Percentiles rank a stretch among this genome's conserved stretches.
Conservation (phyloP, 2,113 vertebrate genomes). For the Fulmarus glacialis region DNA sequence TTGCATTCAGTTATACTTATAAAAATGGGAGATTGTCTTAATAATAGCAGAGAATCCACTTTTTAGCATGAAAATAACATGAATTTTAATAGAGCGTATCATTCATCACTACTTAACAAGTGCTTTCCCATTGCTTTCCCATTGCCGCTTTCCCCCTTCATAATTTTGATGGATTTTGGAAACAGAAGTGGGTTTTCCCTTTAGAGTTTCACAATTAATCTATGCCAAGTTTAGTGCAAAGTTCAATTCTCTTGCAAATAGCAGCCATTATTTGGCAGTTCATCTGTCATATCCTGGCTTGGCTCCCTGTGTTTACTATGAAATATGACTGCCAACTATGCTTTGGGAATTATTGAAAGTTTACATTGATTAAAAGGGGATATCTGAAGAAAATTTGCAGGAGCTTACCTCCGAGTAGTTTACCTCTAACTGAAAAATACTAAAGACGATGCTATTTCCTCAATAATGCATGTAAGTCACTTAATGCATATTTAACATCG, state of each 20-base stretch:
- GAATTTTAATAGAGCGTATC: not conserved
- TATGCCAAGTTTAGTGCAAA: constrained; percentile 61
- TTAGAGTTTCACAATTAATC: constrained; percentile 44
- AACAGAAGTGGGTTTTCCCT: constrained; percentile 45
- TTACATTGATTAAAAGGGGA: not conserved
- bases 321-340: constrained; percentile 35
- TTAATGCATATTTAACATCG: not conserved
- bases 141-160: not conserved
- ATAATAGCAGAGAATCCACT: not conserved
- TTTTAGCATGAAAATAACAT: not conserved
- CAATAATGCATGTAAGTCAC: not conserved
- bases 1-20: not conserved
- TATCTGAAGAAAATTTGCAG: not conserved
- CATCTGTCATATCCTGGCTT: constrained; percentile 54
- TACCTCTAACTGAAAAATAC: not conserved
- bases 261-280: constrained; percentile 63
- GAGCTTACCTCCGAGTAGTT: not conserved
- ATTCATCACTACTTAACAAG: not conserved
- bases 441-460: not conserved
- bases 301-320: constrained; percentile 58
- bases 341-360: constrained; percentile 8
- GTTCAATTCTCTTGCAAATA: constrained; percentile 64
- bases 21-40: not conserved
- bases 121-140: not conserved
- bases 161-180: constrained; percentile 40